Conservation (phyloP, 2,888 invertebrate genomes). For the Limnephilus marmoratus region DNA sequence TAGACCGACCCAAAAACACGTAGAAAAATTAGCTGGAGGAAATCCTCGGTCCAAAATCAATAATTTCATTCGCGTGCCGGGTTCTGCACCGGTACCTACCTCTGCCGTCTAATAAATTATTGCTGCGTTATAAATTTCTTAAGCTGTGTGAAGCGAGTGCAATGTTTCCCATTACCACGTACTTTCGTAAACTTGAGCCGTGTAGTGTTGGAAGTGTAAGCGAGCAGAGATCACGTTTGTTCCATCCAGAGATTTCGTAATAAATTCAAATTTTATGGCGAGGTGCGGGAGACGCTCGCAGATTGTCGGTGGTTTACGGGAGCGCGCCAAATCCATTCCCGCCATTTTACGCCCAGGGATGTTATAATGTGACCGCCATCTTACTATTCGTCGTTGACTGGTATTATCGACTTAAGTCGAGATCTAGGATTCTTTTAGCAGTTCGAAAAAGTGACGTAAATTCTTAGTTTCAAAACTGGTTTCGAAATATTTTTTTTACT, state of each 20-base stretch:
- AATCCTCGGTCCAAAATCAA: not conserved
- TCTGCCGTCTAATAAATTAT: not conserved
- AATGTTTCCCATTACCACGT: not conserved
- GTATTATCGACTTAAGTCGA: constrained; percentile 27
- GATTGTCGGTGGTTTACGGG: constrained; percentile 66
- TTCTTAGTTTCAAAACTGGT: not conserved
- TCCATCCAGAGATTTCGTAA: constrained; percentile 61
- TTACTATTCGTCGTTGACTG: constrained; percentile 4
- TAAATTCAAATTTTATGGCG: constrained; percentile 66
- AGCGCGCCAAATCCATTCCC: constrained; percentile 64
- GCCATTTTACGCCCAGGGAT: constrained; percentile 61
- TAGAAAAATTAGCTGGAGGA: not conserved
- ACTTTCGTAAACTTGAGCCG: constrained; percentile 26
- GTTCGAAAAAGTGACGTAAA: not conserved
- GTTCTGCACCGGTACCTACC: not conserved
- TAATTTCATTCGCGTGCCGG: not conserved
- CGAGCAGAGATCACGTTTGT: constrained; percentile 58
- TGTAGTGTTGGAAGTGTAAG: constrained; percentile 49
- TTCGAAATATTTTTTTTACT: not conserved
- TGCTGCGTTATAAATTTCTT: not conserved
- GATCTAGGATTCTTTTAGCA: constrained; percentile 48
- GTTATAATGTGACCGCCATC: constrained; percentile 59
- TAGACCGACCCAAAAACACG: not conserved
- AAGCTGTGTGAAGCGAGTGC: not conserved
- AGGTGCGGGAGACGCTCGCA: constrained; percentile 62